These are phyloP conservation scores for Xiphophorus maculatus DNA, from an alignment of 2,113 vertebrate species.

Conservation along the genomic window DNA sequence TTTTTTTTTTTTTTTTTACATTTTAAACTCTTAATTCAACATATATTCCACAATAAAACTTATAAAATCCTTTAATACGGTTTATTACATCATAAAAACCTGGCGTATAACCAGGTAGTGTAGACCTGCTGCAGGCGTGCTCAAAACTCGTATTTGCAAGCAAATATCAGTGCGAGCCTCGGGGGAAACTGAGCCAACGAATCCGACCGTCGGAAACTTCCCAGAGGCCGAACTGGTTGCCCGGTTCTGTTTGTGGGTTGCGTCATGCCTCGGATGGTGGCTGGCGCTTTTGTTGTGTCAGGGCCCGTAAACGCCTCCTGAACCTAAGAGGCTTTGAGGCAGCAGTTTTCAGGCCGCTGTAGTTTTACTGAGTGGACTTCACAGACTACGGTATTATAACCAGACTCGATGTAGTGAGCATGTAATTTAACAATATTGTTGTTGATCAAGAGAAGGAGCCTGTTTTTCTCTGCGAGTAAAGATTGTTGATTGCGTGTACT, in stretches of 20 bases:
- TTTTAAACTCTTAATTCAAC: no score
- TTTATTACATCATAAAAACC: not conserved
- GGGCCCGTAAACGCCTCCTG: conserved; percentile 38
- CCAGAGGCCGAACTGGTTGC: conserved; percentile 19
- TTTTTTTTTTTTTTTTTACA: no score
- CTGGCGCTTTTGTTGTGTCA: conserved; percentile 18
- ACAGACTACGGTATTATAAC: conserved; percentile 4
- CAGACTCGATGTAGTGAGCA: conserved; percentile 22
- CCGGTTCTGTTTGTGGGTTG: conserved; percentile 29
- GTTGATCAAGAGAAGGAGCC: conserved; percentile 6
- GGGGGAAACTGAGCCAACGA: not conserved
- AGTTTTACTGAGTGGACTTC: conserved; percentile 16
- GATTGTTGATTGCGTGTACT: not conserved
- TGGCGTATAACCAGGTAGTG: no score
- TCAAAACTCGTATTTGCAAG: not conserved
- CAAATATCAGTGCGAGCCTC: not conserved
- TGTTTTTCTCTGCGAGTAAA: conserved; percentile 8
- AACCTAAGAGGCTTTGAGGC: conserved; percentile 28
- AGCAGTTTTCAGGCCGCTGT: conserved; percentile 33
- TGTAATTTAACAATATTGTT: not conserved
- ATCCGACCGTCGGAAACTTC: conserved; percentile 1
- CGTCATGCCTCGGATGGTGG: conserved; percentile 40
- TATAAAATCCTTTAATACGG: not conserved
- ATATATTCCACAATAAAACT: not conserved
- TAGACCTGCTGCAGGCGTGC: not conserved